A percentile compares a stretch with the other conserved stretches of the same genome.
phyloP scores from a whole-genome alignment of 2,113 vertebrate species.

The Porphyrio hochstetteri region DNA sequence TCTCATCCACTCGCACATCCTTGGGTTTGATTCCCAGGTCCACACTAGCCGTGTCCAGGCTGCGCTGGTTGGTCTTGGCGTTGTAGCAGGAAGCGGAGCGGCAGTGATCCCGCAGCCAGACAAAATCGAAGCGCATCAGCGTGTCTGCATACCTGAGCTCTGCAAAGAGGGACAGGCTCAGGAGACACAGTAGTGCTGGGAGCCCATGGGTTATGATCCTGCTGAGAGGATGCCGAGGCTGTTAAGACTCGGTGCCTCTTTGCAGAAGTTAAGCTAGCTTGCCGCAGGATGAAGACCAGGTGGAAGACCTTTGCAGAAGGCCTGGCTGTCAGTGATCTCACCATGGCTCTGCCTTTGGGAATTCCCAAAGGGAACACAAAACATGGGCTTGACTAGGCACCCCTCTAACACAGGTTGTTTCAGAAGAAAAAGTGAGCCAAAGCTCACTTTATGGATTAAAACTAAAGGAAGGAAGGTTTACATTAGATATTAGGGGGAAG shows the following conservation, averaged over 20 bases:
- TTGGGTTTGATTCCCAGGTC: conserved; percentile 85
- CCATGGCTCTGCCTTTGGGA: not conserved
- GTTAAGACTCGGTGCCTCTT: no score
- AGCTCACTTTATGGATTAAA: no score
- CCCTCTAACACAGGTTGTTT: rapidly evolving
- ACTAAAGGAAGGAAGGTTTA: no score
- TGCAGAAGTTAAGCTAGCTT: not conserved
- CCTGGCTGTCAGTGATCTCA: not conserved
- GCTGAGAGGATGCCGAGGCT: rapidly evolving
- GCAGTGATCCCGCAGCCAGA: conserved; percentile 95
- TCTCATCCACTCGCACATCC: conserved; percentile 73
- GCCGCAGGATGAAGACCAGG: not conserved
- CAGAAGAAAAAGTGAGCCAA: not conserved
- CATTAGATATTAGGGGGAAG: no score
- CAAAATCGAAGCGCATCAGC: conserved; percentile 84
- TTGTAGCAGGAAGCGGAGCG: conserved; percentile 87
- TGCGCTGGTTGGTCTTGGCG: conserved; percentile 86
- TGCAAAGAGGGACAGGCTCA: conserved; percentile 32
- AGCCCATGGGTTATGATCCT: not conserved
- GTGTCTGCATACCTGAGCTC: conserved; percentile 76
- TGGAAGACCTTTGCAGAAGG: not conserved
- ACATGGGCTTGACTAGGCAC: rapidly evolving
- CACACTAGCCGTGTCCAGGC: conserved; percentile 86
- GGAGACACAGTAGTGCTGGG: not conserved
- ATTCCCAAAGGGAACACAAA: not conserved